Percentiles rank a stretch among this genome's conserved stretches.
phyloP scores from a whole-genome alignment of 2,113 vertebrate genomes.

The Cnemophilus loriae region DNA sequence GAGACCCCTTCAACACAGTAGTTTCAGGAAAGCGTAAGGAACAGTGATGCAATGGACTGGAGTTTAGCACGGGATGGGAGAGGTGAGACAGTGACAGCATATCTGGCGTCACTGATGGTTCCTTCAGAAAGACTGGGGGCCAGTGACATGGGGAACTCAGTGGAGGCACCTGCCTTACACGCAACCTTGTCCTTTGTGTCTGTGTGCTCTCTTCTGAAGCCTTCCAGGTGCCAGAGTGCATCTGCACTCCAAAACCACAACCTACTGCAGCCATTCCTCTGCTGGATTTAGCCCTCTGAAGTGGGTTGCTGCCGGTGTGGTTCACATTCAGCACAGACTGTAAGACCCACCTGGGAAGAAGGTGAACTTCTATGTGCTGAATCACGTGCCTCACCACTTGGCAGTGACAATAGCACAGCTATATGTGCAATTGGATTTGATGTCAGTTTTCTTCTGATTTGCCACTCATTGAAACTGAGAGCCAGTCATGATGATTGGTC shows the following conservation, averaged over 20 bases:
- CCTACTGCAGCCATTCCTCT: neutral
- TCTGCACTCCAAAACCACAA: neutral
- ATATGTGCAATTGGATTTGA: slow-evolving; percentile 21
- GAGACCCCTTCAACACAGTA: neutral
- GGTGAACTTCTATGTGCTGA: neutral
- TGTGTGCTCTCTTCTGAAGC: neutral
- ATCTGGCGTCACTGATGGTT: neutral
- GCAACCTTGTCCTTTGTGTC: neutral
- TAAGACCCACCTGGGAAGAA: slow-evolving; percentile 18
- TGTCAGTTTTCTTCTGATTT: slow-evolving; percentile 42
- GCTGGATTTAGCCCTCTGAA: neutral
- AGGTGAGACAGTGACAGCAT: neutral
- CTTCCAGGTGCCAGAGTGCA: neutral
- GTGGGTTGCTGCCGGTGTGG: neutral
- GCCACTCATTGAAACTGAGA: slow-evolving; percentile 30
- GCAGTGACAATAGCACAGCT: slow-evolving; percentile 20
- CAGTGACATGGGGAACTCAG: neutral
- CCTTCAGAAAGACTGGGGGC: neutral
- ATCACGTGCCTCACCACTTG: slow-evolving; percentile 6
- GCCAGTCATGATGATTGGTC: slow-evolving; percentile 39
- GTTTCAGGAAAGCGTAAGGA: neutral
- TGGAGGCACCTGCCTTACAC: neutral
- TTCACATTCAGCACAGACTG: neutral
- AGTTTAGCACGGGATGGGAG: neutral
- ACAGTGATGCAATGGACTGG: neutral